phyloP scores from a whole-genome alignment of 2,888 invertebrate species.

The Scelioninae gen. 1 region DNA sequence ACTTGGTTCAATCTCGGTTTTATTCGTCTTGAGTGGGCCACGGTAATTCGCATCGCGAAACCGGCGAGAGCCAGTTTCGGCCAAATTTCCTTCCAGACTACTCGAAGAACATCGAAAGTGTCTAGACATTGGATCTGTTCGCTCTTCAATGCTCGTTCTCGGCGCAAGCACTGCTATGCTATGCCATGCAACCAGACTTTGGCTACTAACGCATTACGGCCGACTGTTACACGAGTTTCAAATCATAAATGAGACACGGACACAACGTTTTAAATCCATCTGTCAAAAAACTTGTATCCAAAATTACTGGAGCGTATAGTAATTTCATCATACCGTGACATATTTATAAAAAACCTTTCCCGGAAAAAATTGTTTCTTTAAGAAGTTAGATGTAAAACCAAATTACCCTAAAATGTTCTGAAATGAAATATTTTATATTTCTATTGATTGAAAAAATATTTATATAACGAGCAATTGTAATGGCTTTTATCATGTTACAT shows the following conservation, averaged over 20 bases:
- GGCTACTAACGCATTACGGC: slow-evolving; percentile 41
- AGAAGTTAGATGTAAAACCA: too few relatives aligned
- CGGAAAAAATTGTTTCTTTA: too few relatives aligned
- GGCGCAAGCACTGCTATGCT: slow-evolving; percentile 22
- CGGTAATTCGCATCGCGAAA: slow-evolving; percentile 61
- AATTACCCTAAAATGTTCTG: too few relatives aligned
- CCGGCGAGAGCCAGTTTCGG: slow-evolving; percentile 45
- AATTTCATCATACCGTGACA: too few relatives aligned
- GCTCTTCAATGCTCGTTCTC: neutral
- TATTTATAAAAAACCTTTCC: too few relatives aligned
- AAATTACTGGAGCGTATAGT: too few relatives aligned
- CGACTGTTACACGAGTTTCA: slow-evolving; percentile 21
- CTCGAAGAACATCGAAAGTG: slow-evolving; percentile 56
- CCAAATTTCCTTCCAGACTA: slow-evolving; percentile 58
- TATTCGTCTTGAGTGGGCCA: slow-evolving; percentile 64
- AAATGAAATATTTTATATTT: too few relatives aligned
- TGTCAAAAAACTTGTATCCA: too few relatives aligned
- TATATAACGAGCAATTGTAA: too few relatives aligned
- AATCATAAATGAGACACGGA: neutral
- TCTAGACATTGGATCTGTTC: slow-evolving; percentile 48
- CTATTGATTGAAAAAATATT: too few relatives aligned
- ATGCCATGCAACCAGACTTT: slow-evolving; percentile 30
- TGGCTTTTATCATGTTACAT: too few relatives aligned
- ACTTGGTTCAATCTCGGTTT: slow-evolving; percentile 59
- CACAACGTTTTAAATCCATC: too few relatives aligned